These are phyloP conservation scores for Aphyosemion australe DNA, from an alignment of 2,113 vertebrate species.

Conservation along the genomic window DNA sequence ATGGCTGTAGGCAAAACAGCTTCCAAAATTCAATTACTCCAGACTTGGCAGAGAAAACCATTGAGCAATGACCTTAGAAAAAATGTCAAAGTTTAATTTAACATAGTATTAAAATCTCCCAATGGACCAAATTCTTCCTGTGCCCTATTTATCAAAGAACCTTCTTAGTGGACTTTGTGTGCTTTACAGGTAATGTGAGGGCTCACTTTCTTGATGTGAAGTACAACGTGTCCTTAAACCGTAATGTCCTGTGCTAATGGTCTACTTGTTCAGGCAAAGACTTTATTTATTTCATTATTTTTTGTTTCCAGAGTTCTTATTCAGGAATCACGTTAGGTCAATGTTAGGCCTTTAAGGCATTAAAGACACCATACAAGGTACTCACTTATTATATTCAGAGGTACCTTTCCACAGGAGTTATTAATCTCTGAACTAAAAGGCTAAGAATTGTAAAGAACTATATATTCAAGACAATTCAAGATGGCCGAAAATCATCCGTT, in stretches of 20 bases:
- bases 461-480: too few relatives aligned
- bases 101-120: constrained; percentile 53
- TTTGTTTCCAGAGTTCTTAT: background rate
- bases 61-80: constrained; percentile 66
- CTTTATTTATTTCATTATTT: too few relatives aligned
- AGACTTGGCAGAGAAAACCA: constrained; percentile 52
- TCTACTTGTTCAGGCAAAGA: background rate
- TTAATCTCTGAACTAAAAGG: too few relatives aligned
- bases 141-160: constrained; percentile 43
- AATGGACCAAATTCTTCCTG: constrained; percentile 46
- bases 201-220: too few relatives aligned
- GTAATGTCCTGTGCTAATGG: background rate
- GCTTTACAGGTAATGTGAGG: background rate
- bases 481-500: too few relatives aligned
- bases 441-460: too few relatives aligned
- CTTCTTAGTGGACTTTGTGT: constrained; percentile 1
- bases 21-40: constrained; percentile 64
- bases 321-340: background rate
- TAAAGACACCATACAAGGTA: too few relatives aligned
- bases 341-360: background rate
- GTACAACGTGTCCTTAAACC: background rate
- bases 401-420: too few relatives aligned
- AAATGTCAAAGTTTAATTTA: constrained; percentile 66
- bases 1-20: constrained; percentile 51
- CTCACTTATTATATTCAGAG: too few relatives aligned